These are phyloP conservation scores for Saxicola maurus DNA, from an alignment of 2,797 vertebrate species.

Conservation along the genomic window DNA sequence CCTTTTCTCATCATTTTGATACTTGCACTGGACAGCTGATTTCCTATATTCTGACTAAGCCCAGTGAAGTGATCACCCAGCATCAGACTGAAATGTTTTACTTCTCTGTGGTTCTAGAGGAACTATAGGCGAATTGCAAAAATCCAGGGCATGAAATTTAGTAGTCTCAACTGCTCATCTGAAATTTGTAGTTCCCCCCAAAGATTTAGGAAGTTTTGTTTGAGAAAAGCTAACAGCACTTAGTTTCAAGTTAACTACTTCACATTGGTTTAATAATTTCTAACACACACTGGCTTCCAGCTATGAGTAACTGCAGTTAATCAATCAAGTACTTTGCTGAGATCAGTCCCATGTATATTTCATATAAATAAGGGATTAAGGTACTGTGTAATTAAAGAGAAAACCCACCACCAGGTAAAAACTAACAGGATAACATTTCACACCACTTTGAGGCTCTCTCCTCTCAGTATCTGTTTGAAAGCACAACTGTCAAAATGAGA, in stretches of 20 bases:
- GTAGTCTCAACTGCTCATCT: background rate
- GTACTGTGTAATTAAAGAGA: background rate
- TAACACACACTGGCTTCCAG: background rate
- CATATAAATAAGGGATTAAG: background rate
- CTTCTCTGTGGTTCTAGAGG: background rate
- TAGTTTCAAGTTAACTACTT: background rate
- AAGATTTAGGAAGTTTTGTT: background rate
- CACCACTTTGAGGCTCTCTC: background rate
- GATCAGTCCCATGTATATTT: background rate
- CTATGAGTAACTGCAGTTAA: background rate
- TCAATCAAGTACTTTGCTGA: background rate
- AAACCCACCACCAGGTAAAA: background rate
- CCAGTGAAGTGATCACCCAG: background rate
- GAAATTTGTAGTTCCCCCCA: background rate
- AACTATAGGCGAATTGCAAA: background rate
- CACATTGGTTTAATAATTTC: background rate
- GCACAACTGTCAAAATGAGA: background rate
- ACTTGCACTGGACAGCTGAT: background rate
- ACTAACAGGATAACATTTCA: background rate
- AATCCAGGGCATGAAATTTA: background rate
- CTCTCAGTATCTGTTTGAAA: background rate
- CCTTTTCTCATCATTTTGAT: background rate
- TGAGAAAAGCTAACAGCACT: background rate
- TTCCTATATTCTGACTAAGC: background rate
- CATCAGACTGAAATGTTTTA: background rate